These are phyloP conservation scores for Petrocephalus schoutedeni DNA, from an alignment of 2,797 vertebrate genomes.

Conservation along the genomic window DNA sequence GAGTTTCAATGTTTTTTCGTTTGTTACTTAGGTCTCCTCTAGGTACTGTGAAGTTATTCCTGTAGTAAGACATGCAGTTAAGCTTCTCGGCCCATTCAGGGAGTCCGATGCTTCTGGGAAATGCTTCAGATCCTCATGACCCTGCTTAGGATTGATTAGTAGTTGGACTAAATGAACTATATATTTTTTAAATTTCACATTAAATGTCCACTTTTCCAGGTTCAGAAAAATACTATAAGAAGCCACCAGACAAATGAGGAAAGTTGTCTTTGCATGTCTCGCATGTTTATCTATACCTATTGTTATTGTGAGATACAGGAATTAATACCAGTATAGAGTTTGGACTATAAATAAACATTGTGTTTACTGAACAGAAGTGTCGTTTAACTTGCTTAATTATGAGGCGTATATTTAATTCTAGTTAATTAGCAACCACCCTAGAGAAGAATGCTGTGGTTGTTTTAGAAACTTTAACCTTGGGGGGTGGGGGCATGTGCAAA, in stretches of 20 bases:
- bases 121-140: neutral
- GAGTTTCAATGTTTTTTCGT: neutral
- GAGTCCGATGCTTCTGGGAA: neutral
- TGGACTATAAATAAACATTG: neutral
- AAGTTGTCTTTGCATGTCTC: neutral
- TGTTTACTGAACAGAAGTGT: neutral
- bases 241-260: neutral
- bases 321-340: neutral
- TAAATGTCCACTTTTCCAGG: neutral
- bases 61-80: neutral
- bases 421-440: constrained; percentile 3
- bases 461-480: neutral
- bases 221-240: neutral
- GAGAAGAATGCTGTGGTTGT: neutral
- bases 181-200: neutral
- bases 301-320: neutral
- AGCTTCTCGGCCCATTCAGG: neutral
- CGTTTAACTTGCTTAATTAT: neutral
- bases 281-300: neutral
- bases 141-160: neutral
- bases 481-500: neutral
- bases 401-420: neutral
- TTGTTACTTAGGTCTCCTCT: neutral
- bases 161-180: neutral
- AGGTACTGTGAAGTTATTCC: neutral